Conservation (phyloP, 2,797 vertebrate species). For the Xiphorhynchus erythropygius region DNA sequence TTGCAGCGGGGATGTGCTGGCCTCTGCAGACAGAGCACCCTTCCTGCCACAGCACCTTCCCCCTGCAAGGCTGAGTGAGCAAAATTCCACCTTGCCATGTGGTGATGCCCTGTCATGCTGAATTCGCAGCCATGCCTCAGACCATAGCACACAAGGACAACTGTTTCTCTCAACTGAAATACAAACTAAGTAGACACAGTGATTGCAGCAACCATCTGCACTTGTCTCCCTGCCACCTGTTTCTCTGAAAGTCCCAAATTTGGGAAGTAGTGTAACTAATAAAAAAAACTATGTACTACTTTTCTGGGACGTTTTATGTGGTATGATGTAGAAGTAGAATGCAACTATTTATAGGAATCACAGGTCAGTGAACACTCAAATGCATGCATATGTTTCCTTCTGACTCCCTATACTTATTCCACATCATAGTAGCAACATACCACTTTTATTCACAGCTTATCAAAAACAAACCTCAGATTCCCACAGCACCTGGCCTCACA, state of each 20-base stretch:
- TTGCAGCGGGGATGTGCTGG: background rate
- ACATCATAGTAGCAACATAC: background rate
- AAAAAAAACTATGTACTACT: background rate
- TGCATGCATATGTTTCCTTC: background rate
- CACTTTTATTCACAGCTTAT: background rate
- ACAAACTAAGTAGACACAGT: background rate
- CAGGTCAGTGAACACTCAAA: background rate
- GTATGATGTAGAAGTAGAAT: background rate
- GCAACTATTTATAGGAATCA: background rate
- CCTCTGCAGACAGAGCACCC: background rate
- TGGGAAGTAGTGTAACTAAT: background rate
- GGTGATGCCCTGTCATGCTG: fast-evolving
- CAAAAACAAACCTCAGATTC: background rate
- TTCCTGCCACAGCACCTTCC: background rate
- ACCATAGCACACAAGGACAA: fast-evolving
- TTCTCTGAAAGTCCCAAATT: background rate
- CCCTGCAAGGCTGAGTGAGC: background rate
- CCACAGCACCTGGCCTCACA: background rate
- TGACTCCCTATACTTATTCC: background rate
- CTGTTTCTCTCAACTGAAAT: background rate
- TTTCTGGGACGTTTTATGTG: background rate
- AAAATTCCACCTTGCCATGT: background rate
- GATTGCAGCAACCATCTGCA: fast-evolving
- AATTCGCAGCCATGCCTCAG: fast-evolving
- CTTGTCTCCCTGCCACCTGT: background rate